phyloP scores from a whole-genome alignment of 2,113 vertebrate genomes.

The Myodes glareolus region DNA sequence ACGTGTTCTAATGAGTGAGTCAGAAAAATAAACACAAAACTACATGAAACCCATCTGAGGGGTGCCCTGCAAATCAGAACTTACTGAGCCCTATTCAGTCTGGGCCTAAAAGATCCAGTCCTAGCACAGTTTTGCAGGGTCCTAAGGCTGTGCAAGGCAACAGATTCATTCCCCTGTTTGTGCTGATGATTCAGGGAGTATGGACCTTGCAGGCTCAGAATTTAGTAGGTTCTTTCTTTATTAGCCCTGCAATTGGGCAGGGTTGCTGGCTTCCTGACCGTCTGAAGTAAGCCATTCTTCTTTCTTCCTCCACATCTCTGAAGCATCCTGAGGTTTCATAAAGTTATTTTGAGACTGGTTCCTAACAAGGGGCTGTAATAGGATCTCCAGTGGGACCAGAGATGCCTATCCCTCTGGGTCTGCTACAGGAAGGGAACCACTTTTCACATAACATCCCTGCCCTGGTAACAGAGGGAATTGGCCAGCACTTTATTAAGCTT shows the following conservation, averaged over 20 bases:
- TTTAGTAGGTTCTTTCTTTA: not conserved
- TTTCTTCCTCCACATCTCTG: not conserved
- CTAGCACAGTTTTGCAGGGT: not conserved
- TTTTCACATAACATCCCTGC: constrained; percentile 5
- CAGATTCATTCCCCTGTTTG: not conserved
- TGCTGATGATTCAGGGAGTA: accelerated
- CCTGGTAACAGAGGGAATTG: constrained; percentile 40
- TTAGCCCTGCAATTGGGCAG: not conserved
- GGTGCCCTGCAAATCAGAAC: not conserved
- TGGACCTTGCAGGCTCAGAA: not conserved
- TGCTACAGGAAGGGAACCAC: not conserved
- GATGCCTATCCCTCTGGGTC: not conserved
- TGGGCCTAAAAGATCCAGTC: not conserved
- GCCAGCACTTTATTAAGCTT: not conserved
- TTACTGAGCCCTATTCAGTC: not conserved
- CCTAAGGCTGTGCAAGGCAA: not conserved
- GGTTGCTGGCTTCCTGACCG: not conserved
- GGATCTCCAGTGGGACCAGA: not conserved
- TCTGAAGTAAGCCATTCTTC: not conserved
- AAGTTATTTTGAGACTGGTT: constrained; percentile 38
- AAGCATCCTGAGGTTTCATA: constrained; percentile 12
- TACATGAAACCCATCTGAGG: not conserved
- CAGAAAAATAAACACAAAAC: not conserved
- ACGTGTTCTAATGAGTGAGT: not conserved
- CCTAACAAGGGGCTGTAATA: not conserved